Percentiles rank a stretch among this genome's conserved stretches.
These are phyloP conservation scores for Synanthedon myopaeformis DNA, from an alignment of 2,888 invertebrate genomes.

Conservation along the genomic window DNA sequence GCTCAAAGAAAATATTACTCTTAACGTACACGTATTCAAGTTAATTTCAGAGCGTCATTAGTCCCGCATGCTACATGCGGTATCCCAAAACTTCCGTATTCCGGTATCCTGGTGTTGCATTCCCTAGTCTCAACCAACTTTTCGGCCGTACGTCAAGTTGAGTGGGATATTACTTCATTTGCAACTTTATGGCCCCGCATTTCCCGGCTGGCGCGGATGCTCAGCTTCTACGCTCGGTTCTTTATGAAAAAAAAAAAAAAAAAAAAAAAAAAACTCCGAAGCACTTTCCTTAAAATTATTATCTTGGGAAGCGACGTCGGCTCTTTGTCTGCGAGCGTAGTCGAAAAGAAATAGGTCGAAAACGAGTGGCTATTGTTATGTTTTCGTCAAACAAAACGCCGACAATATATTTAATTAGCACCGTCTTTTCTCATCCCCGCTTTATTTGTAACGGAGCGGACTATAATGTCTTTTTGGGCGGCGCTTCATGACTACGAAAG, in stretches of 20 bases:
- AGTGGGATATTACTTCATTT: slow-evolving; percentile 59
- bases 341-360: slow-evolving; percentile 23
- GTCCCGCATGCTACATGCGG: not conserved
- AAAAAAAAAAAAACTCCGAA: slow-evolving; percentile 38
- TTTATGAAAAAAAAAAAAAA: slow-evolving; percentile 49
- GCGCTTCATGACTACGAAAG: not conserved
- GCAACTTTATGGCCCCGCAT: slow-evolving; percentile 54
- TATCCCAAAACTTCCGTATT: not conserved
- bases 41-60: not conserved
- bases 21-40: too few species aligned
- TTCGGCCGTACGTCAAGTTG: slow-evolving; percentile 32
- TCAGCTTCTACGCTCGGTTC: slow-evolving; percentile 20
- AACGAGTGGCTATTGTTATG: slow-evolving; percentile 24
- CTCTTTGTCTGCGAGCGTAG: slow-evolving; percentile 31
- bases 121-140: not conserved
- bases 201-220: slow-evolving; percentile 35
- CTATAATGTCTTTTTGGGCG: not conserved
- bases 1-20: too few species aligned
- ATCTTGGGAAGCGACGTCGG: slow-evolving; percentile 26
- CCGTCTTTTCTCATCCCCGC: slow-evolving; percentile 12
- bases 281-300: slow-evolving; percentile 50
- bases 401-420: slow-evolving; percentile 28
- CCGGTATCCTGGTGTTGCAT: not conserved
- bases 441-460: not conserved
- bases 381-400: slow-evolving; percentile 26